Evolutionary conservation across 1,140 invertebrate species (phyloP), one percentile per base, ranked within the genome.

Genomic region (Dreissena polymorpha): DNA sequence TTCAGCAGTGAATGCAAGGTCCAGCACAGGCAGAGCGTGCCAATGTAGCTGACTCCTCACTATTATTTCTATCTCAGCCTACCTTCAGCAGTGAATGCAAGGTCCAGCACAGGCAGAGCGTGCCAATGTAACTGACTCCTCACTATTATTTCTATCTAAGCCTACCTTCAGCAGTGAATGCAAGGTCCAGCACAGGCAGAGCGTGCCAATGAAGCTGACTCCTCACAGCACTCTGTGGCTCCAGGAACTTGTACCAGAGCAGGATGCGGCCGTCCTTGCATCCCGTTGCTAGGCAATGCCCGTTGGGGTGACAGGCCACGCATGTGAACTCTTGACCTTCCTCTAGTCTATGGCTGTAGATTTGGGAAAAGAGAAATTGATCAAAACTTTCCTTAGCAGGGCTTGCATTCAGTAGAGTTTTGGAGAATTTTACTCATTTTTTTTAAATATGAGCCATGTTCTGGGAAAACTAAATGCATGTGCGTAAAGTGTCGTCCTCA

Each of bases 171-270:
- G 93, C 90, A 55, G 96, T 95, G 89, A 97, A 97, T 8, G 92
- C 92, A 21, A 97, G 90, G 90, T 95, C 95, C 63, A 94, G 93
- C 0, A 97, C 95, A 77, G 95, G 94, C 77, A 96, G 93, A 18
- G 95, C 95, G 92, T 97, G 97, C 97, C 97, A 97, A 90, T 97
- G 96, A 88, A 95, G 95, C 23, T 95, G 92, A 14, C 94, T 92
- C 88, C 94, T 94, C n/a, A 93, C 89, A 27, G 94, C 91, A 6
- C 85, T 81, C 21, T 88, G 86, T 14, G 67, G 69, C 53, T 68
- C 88, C 85, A 92, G 93, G 83, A 95, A 91, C 68, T 89, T 86
- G 85, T 94, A 94, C 95, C 95, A 97, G 49, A 97, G 86, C 27
- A 95, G 77, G 49, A 97, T 94, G 79, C 95, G 92, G 3, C 97